Evolutionary conservation across 2,888 invertebrate genomes (phyloP).

Genomic region (Phengaris alcon): DNA sequence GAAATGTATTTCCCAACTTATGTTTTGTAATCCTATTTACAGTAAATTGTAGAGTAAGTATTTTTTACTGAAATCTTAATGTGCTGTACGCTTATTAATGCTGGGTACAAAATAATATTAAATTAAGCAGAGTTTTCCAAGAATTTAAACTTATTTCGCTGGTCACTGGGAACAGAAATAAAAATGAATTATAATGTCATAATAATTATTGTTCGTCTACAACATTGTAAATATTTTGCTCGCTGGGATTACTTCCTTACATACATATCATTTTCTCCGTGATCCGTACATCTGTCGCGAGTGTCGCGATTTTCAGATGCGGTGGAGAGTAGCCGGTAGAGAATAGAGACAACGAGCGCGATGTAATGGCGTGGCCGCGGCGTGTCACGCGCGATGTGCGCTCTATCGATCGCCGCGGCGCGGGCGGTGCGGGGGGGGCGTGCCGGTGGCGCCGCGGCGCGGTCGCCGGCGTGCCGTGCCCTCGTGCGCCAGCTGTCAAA

Average conservation of each 20-base stretch:
- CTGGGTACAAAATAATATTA: no score
- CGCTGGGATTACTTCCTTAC: background rate
- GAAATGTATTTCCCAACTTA: no score
- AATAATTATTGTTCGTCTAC: no score
- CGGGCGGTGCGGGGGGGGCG: conserved; percentile 44
- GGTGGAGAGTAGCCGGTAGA: background rate
- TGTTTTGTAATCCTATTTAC: no score
- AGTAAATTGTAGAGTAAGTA: no score
- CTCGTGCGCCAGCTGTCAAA: conserved; percentile 58
- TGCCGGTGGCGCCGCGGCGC: conserved; percentile 56
- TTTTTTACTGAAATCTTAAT: no score
- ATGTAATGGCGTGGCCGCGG: conserved; percentile 14
- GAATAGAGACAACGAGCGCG: conserved; percentile 28
- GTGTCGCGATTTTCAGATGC: background rate
- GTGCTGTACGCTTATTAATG: no score
- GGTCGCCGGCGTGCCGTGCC: conserved; percentile 40
- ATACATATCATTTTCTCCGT: background rate
- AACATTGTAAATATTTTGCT: background rate
- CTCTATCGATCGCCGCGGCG: conserved; percentile 37
- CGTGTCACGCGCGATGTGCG: conserved; percentile 32
- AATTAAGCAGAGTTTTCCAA: no score
- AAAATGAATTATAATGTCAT: no score
- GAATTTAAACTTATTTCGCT: no score
- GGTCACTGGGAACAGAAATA: no score
- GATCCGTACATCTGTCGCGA: background rate